Conservation (phyloP, 2,888 invertebrate genomes). For the Scaptomyza caliginosa region DNA sequence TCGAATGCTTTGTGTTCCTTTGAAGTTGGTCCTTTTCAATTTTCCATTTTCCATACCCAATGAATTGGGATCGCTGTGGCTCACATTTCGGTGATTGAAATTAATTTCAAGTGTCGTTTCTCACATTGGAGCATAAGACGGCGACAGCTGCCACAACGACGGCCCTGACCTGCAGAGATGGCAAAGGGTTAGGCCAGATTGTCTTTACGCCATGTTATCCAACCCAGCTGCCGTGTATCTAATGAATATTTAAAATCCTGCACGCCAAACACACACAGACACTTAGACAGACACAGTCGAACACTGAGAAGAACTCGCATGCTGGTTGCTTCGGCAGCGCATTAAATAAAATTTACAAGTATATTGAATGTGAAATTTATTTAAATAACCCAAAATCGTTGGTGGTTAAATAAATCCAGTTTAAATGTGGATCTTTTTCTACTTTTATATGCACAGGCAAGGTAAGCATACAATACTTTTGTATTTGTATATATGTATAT, state of each 20-base stretch:
- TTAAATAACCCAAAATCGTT: conserved; percentile 57
- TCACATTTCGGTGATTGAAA: conserved; percentile 72
- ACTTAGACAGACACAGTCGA: conserved; percentile 1
- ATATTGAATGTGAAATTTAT: conserved; percentile 70
- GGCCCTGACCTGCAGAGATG: conserved; percentile 50
- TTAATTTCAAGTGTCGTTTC: conserved; percentile 75
- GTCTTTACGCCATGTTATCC: conserved; percentile 37
- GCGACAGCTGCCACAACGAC: conserved; percentile 26
- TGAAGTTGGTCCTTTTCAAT: conserved; percentile 60
- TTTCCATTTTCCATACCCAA: conserved; percentile 42
- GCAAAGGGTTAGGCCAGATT: conserved; percentile 38
- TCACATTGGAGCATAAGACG: conserved; percentile 29
- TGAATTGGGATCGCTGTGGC: conserved; percentile 43
- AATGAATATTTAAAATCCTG: conserved; percentile 76
- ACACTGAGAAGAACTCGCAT: conserved; percentile 17
- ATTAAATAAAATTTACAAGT: conserved; percentile 68
- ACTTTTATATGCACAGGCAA: conserved; percentile 15
- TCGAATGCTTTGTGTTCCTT: conserved; percentile 9
- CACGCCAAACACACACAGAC: conserved; percentile 38
- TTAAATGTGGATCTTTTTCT: conserved; percentile 33
- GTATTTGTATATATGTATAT: not conserved
- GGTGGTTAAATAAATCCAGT: conserved; percentile 50
- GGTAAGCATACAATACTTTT: conserved; percentile 16
- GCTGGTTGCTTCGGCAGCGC: conserved; percentile 52
- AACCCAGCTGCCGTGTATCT: conserved; percentile 48